Conservation (phyloP, 2,888 invertebrate species). For the Aspidapion aeneum region DNA sequence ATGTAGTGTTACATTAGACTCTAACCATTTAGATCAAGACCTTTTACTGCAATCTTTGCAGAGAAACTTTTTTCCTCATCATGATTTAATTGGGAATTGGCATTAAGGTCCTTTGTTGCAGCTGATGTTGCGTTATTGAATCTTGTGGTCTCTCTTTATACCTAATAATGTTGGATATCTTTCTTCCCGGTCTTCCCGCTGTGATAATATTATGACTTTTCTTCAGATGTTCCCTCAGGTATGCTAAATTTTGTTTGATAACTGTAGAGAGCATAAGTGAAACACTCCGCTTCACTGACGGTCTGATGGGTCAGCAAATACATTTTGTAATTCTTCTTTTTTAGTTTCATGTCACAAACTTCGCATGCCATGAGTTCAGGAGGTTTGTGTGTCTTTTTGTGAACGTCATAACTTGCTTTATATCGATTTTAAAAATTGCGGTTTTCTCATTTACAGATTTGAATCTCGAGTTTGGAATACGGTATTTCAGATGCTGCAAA, state of each 20-base stretch:
- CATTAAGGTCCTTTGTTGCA: background rate
- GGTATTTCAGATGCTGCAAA: too few species aligned
- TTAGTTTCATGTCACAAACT: background rate
- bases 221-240: background rate
- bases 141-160: too few species aligned
- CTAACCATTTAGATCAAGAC: too few species aligned
- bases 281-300: background rate
- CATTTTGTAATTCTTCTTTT: background rate
- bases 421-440: background rate
- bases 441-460: background rate
- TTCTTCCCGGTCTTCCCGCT: background rate
- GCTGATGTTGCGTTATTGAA: too few species aligned
- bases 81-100: too few species aligned
- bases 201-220: background rate
- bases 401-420: background rate
- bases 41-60: too few species aligned
- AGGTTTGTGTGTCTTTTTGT: background rate
- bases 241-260: background rate
- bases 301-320: background rate
- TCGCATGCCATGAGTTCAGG: background rate
- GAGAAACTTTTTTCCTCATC: too few species aligned
- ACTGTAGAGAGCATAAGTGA: background rate
- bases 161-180: background rate
- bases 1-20: too few species aligned
- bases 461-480: background rate